Evolutionary conservation across 2,113 vertebrate species (phyloP).

Genomic region (Axis porcinus): DNA sequence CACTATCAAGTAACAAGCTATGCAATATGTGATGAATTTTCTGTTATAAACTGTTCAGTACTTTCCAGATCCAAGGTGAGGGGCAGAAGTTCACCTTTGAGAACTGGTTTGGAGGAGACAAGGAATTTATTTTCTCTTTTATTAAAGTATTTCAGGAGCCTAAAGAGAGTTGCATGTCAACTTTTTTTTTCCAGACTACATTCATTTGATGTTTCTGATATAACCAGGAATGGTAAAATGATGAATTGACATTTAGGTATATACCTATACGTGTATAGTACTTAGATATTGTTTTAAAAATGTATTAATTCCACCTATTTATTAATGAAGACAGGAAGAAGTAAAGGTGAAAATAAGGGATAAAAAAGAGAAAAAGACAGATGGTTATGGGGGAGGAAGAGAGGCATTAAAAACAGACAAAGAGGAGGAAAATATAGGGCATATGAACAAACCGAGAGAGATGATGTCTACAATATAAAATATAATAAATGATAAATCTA

Average conservation of each 20-base stretch:
- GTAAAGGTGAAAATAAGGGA: neutral
- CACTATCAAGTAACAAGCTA: neutral
- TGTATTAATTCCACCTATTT: neutral
- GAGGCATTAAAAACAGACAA: neutral
- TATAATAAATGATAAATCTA: neutral
- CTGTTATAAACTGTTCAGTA: neutral
- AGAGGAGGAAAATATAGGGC: neutral
- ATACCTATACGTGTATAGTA: neutral
- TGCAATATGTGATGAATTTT: neutral
- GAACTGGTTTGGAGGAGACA: neutral
- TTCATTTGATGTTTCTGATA: neutral
- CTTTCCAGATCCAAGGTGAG: neutral
- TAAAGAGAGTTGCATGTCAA: neutral
- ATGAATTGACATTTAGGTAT: neutral
- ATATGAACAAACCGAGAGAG: neutral
- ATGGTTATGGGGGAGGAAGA: neutral
- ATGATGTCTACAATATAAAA: neutral
- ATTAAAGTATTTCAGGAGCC: neutral
- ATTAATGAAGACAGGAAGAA: neutral
- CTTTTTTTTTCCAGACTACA: neutral
- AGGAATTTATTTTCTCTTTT: neutral
- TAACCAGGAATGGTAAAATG: neutral
- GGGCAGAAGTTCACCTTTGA: conserved; percentile 3
- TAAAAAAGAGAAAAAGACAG: neutral
- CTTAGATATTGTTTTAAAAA: neutral